These are phyloP conservation scores for Eledona agricola DNA, from an alignment of 2,888 invertebrate species.

Conservation along the genomic window DNA sequence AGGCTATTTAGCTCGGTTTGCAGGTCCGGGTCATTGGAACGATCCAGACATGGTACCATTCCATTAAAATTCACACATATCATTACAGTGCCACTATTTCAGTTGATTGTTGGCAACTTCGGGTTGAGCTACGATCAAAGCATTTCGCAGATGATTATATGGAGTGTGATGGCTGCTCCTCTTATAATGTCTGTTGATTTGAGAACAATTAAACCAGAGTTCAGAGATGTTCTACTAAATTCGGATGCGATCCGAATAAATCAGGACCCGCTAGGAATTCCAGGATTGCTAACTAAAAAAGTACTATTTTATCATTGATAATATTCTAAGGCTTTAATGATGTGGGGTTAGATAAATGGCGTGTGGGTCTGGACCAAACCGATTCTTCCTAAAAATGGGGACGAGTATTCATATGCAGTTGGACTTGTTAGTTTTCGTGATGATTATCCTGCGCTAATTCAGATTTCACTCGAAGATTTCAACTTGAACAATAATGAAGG, in stretches of 20 bases:
- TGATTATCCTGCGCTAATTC: slow-evolving; percentile 52
- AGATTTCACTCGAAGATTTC: slow-evolving; percentile 49
- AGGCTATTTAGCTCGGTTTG: slow-evolving; percentile 66
- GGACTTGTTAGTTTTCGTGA: slow-evolving; percentile 63
- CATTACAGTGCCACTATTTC: slow-evolving; percentile 35
- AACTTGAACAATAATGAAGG: slow-evolving; percentile 53
- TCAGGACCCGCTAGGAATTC: slow-evolving; percentile 73
- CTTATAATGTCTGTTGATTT: slow-evolving; percentile 77
- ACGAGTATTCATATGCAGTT: slow-evolving; percentile 62
- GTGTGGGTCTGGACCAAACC: slow-evolving; percentile 67
- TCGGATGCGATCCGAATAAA: slow-evolving; percentile 70
- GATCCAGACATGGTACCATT: slow-evolving; percentile 82
- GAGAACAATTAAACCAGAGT: slow-evolving; percentile 66
- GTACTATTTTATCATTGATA: background rate
- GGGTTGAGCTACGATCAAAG: slow-evolving; percentile 74
- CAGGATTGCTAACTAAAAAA: slow-evolving; percentile 56
- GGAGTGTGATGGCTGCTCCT: slow-evolving; percentile 77
- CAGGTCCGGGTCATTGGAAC: slow-evolving; percentile 78
- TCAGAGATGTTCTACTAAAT: slow-evolving; percentile 71
- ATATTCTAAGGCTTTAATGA: background rate
- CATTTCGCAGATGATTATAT: slow-evolving; percentile 77
- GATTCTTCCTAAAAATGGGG: slow-evolving; percentile 46
- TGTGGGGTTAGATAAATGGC: slow-evolving; percentile 22
- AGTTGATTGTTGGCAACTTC: slow-evolving; percentile 70
- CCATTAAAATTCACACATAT: background rate